Evolutionary conservation across 2,113 vertebrate genomes (phyloP), one percentile per base, ranked within the genome.

Genomic region (Pteronura brasiliensis): DNA sequence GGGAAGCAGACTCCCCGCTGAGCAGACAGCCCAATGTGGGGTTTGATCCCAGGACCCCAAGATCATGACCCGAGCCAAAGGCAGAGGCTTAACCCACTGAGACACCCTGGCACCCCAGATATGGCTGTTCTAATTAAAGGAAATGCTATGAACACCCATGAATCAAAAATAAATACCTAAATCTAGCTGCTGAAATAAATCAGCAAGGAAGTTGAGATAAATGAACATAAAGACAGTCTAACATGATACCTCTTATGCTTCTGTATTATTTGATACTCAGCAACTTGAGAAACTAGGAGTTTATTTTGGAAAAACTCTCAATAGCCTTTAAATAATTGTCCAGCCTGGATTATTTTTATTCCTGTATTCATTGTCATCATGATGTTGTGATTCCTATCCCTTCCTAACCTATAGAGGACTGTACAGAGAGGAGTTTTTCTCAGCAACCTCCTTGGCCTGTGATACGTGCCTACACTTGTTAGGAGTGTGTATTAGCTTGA

Each of bases 301-400:
- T 94, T 90, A 42, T 80, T 92, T 86, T 84, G 39, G 65, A 88
- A 74, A 97, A 82, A 76, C 47, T 49, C 31, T 42, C 74, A 82
- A 65, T 27, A 92, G 39, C 52, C 82, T 93, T 36, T 67, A 44
- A 3, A 15, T 81, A 76, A 72, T 80, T 96, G 34, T 71, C 71
- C n/a, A 76, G 23, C 61, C 29, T 29, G 85, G 63, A 55, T 65
- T 63, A 88, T 72, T 77, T 84, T 83, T 77, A 65, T 77, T 96
- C 23, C 14, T 61, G 0, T 88, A 4, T 36, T 61, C 12, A 7
- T 44, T 93, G 65, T 47, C 63, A 92, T 76, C 29, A 57, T 36
- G 10, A 7, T 31, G 61, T 31, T 92, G 25, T 34, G 10, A 69
- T 95, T 87, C 44, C 49, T 47, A n/a, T 87, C 79, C 20, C 52